Evolutionary conservation across 64 coral and sea anemone genomes (phyloP).

Genomic region (Pocillopora damicornis): DNA sequence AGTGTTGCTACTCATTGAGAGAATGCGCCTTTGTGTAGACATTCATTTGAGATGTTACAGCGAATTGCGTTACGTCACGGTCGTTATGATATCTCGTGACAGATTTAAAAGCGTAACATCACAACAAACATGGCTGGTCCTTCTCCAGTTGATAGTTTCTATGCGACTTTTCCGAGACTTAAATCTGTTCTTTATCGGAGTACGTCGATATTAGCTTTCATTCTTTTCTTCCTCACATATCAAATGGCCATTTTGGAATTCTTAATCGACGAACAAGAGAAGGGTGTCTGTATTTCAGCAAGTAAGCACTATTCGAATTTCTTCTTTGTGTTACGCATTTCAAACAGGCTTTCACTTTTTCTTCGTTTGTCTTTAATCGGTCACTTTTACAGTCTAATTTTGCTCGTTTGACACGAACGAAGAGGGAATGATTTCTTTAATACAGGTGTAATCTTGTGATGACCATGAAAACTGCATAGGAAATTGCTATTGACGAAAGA

Average conservation of each 20-base stretch:
- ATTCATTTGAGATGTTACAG: no score
- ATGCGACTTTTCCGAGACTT: conserved; percentile 53
- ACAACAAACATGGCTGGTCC: conserved; percentile 29
- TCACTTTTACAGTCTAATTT: no score
- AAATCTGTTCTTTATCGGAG: conserved; percentile 61
- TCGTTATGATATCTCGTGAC: no score
- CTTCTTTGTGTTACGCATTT: background rate
- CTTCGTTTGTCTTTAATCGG: background rate
- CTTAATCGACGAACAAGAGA: conserved; percentile 49
- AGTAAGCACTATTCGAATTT: conserved; percentile 42
- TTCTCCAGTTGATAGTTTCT: conserved; percentile 59
- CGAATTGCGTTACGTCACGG: no score
- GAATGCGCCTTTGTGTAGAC: no score
- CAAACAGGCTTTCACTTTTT: background rate
- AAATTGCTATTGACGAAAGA: background rate
- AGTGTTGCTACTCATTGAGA: no score
- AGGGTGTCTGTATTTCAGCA: conserved; percentile 12
- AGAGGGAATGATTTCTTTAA: no score
- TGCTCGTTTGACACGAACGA: no score
- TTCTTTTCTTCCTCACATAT: conserved; percentile 63
- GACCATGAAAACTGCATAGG: background rate
- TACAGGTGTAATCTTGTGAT: no score
- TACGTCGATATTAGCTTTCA: conserved; percentile 42
- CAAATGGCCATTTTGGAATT: conserved; percentile 81
- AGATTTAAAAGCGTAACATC: background rate